Evolutionary conservation across 2,888 invertebrate species (phyloP), one percentile per base, ranked within the genome.

Genomic region (Tinea semifulvella): DNA sequence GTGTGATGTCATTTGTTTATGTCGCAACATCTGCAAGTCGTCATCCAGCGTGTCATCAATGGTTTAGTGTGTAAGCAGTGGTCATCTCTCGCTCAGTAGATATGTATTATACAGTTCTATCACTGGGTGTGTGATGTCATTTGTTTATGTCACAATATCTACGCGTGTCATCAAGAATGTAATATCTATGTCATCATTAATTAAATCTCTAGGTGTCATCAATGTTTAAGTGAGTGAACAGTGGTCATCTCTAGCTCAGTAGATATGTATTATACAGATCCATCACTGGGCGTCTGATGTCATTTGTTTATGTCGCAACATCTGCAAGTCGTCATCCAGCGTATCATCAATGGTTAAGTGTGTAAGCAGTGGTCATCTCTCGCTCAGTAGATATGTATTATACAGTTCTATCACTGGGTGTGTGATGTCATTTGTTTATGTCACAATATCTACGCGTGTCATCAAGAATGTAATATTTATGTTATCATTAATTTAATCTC

Each of bases 51-150:
- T 26, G 13, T 13, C 2, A 3, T 11, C 31, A 31, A 13, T n/a
- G 13, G 14, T 4, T 2, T 14, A 13, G 31, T 31, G 13, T 2
- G n/a, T 31, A 13, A 31, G 14, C 31, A 40, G 42, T 20, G 47
- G 49, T 46, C 45, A 40, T 51, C 54, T 49, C 42, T n/a, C 16
- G 11, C 47, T 46, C 49, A 54, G 52, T 49, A 40, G 53, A 53
- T 52, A 55, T 49, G 51, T 49, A 27, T n/a, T 22, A 6, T 6
- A 26, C 11, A 2, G 43, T 45, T 47, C 46, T 52, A 50, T 54
- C 53, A 55, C 54, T 54, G 51, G 52, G 50, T 47, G 40, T 44
- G 46, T 52, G 13, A 26, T 22, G 14, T 36, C 50, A 50, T 47
- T 46, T 49, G 14, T 3, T 10, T 31, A 13, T 31, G 31, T 2